Evolutionary conservation across 2,797 vertebrate genomes (phyloP), one percentile per base, ranked within the genome.

Genomic region (Catostomus latipinnis): DNA sequence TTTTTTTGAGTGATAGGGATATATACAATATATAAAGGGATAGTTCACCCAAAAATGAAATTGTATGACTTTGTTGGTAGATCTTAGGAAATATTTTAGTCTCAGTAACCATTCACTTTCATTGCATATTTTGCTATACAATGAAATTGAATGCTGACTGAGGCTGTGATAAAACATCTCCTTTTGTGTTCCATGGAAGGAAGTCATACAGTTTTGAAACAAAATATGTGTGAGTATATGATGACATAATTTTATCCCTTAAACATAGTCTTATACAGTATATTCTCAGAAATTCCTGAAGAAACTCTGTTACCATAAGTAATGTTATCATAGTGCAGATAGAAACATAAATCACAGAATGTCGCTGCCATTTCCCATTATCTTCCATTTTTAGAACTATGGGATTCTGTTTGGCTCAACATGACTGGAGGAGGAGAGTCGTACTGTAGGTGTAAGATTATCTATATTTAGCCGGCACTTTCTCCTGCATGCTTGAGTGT

Each of bases 391-490:
- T 71, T 71, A 61, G 48, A 78, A 53, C 7, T 56, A 46, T 49
- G 10, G 53, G 13, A 58, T 73, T 72, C 16, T 66, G 60, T 65
- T 65, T 57, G 60, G 16, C 53, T 58, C 34, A 34, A 34, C 34
- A 34, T 34, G 1, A 34, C 34, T 34, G 34, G 34, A 3, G 34
- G 34, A 34, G 34, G 34, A 34, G 34, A 34, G 34, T 34, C 34
- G 34, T 34, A 34, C 34, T 34, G 34, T 34, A 34, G 34, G 34
- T 34, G 34, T 82, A 71, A 45, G 10, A 43, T 61, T 49, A 48
- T 80, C 83, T 82, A 74, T 81, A 83, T 85, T 82, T 82, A 81
- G 84, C 70, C 13, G 14, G 67, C 56, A 54, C 74, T 76, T 76
- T 81, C 69, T 65, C 49, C 71, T 12, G 58, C 78, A 67, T 60